Base-by-base conservation (phyloP, 2,888 invertebrate species). In the Ashinkailepas kermadecensis region DNA sequence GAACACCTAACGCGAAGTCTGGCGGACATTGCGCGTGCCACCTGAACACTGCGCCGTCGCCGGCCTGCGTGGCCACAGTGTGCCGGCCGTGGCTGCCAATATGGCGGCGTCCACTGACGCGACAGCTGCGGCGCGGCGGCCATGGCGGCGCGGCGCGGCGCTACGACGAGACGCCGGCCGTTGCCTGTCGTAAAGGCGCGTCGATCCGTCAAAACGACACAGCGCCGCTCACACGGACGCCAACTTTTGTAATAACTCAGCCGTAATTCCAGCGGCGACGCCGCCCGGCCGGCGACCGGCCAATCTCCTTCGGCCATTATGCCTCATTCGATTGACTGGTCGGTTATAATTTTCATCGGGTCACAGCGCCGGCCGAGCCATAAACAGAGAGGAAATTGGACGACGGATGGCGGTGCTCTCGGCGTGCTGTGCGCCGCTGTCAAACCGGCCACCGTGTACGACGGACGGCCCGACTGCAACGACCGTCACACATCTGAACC, bases 271-370 rank as follows among this genome's bases (percentile, higher is more conserved):
- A 25, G 25, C 25, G 13, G 67, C 25, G 62, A 21, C 62, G 62
- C 62, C 62, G 18, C 7, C 11, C 8, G 67, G 23, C 25, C n/a
- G 25, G 25, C 25, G n/a, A 0, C 13, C 8, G 13, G 67, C n/a
- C 23, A 65, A 65, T 65, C 65, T 65, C 65, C n/a, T 10, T 12
- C 15, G n/a, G n/a, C 65, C 65, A 65, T 65, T 65, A 65, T 65
- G 15, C n/a, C 65, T 65, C 65, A 65, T 65, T 65, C 23, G 65
- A 65, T 15, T 8, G 65, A 23, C 65, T 23, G 65, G n/a, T 23
- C 65, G n/a, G 65, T n/a, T 65, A 23, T 23, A 65, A 65, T 65
- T 65, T 65, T n/a, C 65, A 65, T 65, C 65, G 65, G 65, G n/a
- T 23, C 23, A 23, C 9, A 0, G 65, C 23, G n/a, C 10, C n/a